Conservation (phyloP, 2,888 invertebrate species). For the Campoplex nolae region DNA sequence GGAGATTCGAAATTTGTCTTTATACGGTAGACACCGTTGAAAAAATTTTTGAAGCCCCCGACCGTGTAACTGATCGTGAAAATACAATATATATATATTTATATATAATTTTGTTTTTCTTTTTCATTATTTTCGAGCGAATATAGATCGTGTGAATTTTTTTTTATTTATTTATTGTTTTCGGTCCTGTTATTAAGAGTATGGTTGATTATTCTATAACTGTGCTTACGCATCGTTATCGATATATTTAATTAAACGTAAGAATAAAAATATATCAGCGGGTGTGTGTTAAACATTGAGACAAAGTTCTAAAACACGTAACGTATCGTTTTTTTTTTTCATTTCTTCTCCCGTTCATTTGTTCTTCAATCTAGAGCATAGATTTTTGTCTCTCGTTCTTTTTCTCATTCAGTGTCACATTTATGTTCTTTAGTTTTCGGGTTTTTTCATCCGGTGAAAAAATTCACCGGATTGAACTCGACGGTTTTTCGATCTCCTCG, state of each 20-base stretch:
- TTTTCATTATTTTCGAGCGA: slow-evolving; percentile 56
- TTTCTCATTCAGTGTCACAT: slow-evolving; percentile 37
- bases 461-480: slow-evolving; percentile 10
- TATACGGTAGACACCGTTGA: background rate
- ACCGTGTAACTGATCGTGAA: slow-evolving; percentile 79
- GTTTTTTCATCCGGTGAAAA: background rate
- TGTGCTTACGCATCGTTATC: slow-evolving; percentile 65
- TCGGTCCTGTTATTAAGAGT: slow-evolving; percentile 68
- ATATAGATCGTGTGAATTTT: slow-evolving; percentile 63
- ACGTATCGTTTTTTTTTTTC: slow-evolving; percentile 56
- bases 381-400: slow-evolving; percentile 63
- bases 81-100: slow-evolving; percentile 78
- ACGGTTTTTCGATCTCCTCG: slow-evolving; percentile 44
- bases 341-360: background rate
- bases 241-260: slow-evolving; percentile 76
- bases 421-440: background rate
- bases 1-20: slow-evolving; percentile 9
- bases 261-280: slow-evolving; percentile 79
- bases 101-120: slow-evolving; percentile 35
- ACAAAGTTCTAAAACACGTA: slow-evolving; percentile 78
- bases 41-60: slow-evolving; percentile 76
- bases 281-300: slow-evolving; percentile 77
- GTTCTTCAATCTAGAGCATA: slow-evolving; percentile 70
- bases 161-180: slow-evolving; percentile 11
- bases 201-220: slow-evolving; percentile 68